Conservation (phyloP, 2,888 invertebrate species). For the Hyposoter didymator region DNA sequence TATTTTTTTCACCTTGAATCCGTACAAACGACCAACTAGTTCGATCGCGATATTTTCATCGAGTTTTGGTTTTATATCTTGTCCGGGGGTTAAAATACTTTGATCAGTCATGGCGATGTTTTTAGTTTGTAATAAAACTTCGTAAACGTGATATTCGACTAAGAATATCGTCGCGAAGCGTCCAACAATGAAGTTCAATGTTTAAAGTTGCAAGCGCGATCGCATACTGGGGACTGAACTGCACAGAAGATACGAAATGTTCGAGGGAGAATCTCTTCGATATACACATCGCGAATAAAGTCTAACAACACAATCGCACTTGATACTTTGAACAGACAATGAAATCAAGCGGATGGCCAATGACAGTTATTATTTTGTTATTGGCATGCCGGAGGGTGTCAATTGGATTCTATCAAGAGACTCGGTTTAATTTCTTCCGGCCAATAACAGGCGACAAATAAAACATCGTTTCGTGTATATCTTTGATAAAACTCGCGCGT, state of each 20-base stretch:
- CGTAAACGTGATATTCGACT: neutral
- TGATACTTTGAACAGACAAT: slow-evolving; percentile 1
- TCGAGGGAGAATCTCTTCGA: neutral
- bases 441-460: neutral
- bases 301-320: neutral
- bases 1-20: slow-evolving; percentile 86
- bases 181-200: neutral
- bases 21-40: slow-evolving; percentile 87
- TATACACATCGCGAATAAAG: neutral
- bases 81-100: slow-evolving; percentile 85
- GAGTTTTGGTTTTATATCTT: slow-evolving; percentile 86
- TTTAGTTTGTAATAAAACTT: neutral
- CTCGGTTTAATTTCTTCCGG: neutral
- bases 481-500: neutral
- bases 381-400: neutral
- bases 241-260: neutral
- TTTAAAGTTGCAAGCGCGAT: neutral
- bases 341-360: neutral
- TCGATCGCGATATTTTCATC: slow-evolving; percentile 85
- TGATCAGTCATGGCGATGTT: slow-evolving; percentile 32
- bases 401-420: neutral
- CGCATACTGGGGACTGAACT: neutral
- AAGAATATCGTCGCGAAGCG: neutral
- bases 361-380: neutral
- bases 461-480: neutral